Percentiles rank a stretch among this genome's conserved stretches.
Conservation (phyloP, 2,797 vertebrate genomes). For the Ambastaia sidthimunki region DNA sequence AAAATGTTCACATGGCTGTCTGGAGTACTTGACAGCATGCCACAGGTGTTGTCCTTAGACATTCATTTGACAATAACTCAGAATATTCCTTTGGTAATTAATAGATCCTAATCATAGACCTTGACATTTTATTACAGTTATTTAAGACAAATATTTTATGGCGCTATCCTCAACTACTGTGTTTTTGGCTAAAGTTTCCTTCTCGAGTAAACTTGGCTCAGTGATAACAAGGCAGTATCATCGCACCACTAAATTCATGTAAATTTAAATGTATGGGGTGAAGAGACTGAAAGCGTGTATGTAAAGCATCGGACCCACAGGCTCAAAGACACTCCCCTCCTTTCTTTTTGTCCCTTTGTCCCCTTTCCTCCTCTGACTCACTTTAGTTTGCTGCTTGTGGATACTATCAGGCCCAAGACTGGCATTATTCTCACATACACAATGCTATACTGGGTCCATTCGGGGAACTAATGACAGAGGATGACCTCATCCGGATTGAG, state of each 20-base stretch:
- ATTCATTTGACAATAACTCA: conserved; percentile 15
- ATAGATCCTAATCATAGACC: not conserved
- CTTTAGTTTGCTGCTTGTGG: conserved; percentile 88
- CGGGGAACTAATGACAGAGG: conserved; percentile 91
- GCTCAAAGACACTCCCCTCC: conserved; percentile 81
- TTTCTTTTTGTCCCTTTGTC: conserved; percentile 66
- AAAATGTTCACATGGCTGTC: not conserved
- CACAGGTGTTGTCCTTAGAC: conserved; percentile 10
- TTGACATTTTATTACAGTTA: not conserved
- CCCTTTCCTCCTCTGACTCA: conserved; percentile 76
- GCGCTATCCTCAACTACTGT: conserved; percentile 3
- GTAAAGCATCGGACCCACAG: conserved; percentile 66
- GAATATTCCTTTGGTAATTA: conserved; percentile 8
- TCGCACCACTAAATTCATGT: conserved; percentile 95
- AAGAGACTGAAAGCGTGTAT: conserved; percentile 70
- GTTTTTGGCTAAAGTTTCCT: conserved; percentile 9
- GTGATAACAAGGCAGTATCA: conserved; percentile 75
- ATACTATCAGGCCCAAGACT: conserved; percentile 85
- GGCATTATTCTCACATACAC: conserved; percentile 83
- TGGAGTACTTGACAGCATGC: not conserved
- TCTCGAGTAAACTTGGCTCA: conserved; percentile 38
- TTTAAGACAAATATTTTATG: not conserved
- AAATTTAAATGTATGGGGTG: conserved; percentile 75
- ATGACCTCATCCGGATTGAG: conserved; percentile 89
- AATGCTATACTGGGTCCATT: conserved; percentile 89